A percentile compares a stretch with the other conserved stretches of the same genome.
Conservation (phyloP, 2,888 invertebrate genomes). For the Dysmachus trigonus region DNA sequence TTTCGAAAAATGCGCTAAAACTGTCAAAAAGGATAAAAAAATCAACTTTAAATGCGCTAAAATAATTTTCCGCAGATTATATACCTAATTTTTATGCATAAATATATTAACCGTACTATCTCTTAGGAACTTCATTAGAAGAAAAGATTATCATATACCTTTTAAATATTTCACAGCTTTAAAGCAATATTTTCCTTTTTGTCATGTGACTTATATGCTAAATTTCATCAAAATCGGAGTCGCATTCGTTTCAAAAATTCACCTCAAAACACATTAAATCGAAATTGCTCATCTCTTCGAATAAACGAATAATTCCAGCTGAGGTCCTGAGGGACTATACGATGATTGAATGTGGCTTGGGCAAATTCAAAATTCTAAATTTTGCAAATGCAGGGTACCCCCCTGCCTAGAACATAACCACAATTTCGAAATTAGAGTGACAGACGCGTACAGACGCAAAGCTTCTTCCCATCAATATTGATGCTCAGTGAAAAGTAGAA, state of each 20-base stretch:
- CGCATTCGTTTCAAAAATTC: neutral
- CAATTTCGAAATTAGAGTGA: slow-evolving; percentile 4
- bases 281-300: neutral
- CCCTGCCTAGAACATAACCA: neutral
- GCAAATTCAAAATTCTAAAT: neutral
- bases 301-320: neutral
- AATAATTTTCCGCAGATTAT: no score
- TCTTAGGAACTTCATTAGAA: no score
- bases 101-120: no score
- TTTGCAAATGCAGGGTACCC: neutral
- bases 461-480: slow-evolving; percentile 19
- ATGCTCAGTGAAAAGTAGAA: slow-evolving; percentile 6
- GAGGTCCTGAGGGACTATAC: neutral
- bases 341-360: neutral
- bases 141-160: no score
- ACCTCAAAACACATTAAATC: neutral
- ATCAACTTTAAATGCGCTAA: no score
- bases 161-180: no score
- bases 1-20: no score
- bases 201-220: neutral
- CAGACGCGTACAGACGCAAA: neutral
- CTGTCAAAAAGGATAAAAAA: no score
- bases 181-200: no score
- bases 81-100: no score
- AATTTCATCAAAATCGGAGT: neutral